Percentiles rank a stretch among this genome's conserved stretches.
Evolutionary conservation across 1,140 invertebrate species (phyloP).

Genomic region (Drosophila teissieri): DNA sequence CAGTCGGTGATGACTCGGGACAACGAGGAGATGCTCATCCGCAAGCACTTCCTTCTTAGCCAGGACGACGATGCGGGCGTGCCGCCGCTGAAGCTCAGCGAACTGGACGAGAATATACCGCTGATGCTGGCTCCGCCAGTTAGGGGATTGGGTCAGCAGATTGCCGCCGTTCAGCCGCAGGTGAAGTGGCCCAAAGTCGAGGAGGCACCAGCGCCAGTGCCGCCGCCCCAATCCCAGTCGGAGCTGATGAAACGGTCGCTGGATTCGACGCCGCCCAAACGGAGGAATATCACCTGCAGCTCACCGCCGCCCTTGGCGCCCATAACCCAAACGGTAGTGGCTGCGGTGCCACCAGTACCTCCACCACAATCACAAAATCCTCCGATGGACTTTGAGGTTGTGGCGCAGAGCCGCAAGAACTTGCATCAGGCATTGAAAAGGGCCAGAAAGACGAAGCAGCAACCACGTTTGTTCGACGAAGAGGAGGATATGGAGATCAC

Average conservation of each 20-base stretch:
- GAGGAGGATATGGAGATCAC: conserved; percentile 63
- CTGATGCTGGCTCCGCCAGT: conserved; percentile 45
- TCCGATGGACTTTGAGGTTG: conserved; percentile 29
- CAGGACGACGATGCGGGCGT: conserved; percentile 65
- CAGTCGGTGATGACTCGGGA: conserved; percentile 57
- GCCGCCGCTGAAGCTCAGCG: conserved; percentile 66
- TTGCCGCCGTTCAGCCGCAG: conserved; percentile 8
- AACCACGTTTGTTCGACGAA: conserved; percentile 51
- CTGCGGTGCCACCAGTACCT: not conserved
- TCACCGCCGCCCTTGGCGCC: conserved; percentile 62
- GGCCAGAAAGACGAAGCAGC: conserved; percentile 74
- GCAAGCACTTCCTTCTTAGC: conserved; percentile 68
- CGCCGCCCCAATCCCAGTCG: not conserved
- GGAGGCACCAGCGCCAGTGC: not conserved
- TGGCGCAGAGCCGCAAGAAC: conserved; percentile 69
- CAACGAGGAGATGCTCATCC: conserved; percentile 77
- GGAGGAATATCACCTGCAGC: conserved; percentile 15
- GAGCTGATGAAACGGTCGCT: conserved; percentile 4
- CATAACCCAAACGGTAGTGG: conserved; percentile 32
- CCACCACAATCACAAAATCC: not conserved
- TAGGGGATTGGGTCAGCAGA: conserved; percentile 16
- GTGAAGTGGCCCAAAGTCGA: conserved; percentile 6
- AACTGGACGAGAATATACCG: conserved; percentile 61
- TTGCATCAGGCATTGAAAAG: conserved; percentile 72
- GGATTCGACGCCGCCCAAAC: not conserved